A percentile compares a stretch with the other conserved stretches of the same genome.
Evolutionary conservation across 1,140 invertebrate species (phyloP).

Genomic region (Zaprionus africanus): DNA sequence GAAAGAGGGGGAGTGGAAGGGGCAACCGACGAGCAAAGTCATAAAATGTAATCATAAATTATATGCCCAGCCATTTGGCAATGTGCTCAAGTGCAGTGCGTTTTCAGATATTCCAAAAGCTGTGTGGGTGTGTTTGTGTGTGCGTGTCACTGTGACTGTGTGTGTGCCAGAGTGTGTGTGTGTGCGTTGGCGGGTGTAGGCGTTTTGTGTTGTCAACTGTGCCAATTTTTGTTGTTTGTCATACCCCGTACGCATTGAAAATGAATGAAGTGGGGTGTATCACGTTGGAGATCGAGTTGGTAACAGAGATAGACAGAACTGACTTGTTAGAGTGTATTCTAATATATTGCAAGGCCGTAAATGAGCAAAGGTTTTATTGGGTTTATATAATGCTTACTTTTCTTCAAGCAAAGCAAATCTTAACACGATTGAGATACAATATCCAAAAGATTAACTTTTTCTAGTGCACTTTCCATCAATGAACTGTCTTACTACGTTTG

Average conservation of each 20-base stretch:
- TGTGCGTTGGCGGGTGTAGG: slow-evolving; percentile 42
- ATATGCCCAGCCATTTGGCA: slow-evolving; percentile 58
- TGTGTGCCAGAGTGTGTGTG: neutral
- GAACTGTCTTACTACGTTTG: neutral
- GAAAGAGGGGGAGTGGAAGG: slow-evolving; percentile 1
- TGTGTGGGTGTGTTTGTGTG: neutral
- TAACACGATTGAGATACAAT: too few species aligned
- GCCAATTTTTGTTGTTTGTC: slow-evolving; percentile 47
- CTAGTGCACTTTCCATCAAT: too few species aligned
- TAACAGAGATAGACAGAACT: neutral
- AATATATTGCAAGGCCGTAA: too few species aligned
- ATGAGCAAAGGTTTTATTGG: too few species aligned
- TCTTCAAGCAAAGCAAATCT: too few species aligned
- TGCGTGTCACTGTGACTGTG: neutral
- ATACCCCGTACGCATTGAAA: slow-evolving; percentile 7
- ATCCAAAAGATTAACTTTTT: too few species aligned
- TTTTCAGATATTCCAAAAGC: neutral
- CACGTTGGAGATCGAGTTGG: neutral
- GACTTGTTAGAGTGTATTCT: too few species aligned
- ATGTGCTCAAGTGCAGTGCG: slow-evolving; percentile 35
- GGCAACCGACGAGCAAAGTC: slow-evolving; percentile 45
- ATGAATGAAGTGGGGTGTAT: neutral
- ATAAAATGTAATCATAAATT: slow-evolving; percentile 80
- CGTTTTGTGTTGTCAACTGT: slow-evolving; percentile 55
- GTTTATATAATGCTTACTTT: too few species aligned